Evolutionary conservation across 2,888 invertebrate species (phyloP).

Genomic region (Philereme transversata): DNA sequence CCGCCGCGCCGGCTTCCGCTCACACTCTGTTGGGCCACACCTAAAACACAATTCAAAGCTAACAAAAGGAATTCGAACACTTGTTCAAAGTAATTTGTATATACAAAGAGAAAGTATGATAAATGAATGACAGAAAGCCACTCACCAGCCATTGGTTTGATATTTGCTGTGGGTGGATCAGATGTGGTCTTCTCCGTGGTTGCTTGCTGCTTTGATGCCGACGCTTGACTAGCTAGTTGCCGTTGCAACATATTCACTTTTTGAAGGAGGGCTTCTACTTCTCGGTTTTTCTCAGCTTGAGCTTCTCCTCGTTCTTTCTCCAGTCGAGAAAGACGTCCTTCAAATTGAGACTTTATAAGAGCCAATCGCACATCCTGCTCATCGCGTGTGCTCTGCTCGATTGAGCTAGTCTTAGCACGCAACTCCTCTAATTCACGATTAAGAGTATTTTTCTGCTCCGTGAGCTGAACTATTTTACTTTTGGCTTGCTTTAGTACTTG

Average conservation of each 20-base stretch:
- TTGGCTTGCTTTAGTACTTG: conserved; percentile 89
- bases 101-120: background rate
- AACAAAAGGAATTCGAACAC: conserved; percentile 1
- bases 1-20: conserved; percentile 87
- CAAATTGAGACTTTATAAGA: conserved; percentile 88
- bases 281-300: conserved; percentile 84
- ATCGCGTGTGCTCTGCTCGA: conserved; percentile 80
- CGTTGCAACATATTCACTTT: conserved; percentile 88
- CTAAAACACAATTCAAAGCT: conserved; percentile 39
- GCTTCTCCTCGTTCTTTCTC: conserved; percentile 89
- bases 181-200: conserved; percentile 81
- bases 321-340: conserved; percentile 86
- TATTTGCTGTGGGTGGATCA: conserved; percentile 92
- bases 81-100: too few species aligned
- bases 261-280: conserved; percentile 89
- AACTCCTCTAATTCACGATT: conserved; percentile 84
- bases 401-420: conserved; percentile 75
- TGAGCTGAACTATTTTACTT: conserved; percentile 88
- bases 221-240: conserved; percentile 88
- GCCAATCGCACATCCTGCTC: conserved; percentile 84
- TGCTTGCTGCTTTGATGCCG: conserved; percentile 86
- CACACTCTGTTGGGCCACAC: conserved; percentile 77
- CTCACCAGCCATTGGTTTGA: conserved; percentile 95
- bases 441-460: conserved; percentile 87
- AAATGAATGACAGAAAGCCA: conserved; percentile 30